A percentile compares a stretch with the other conserved stretches of the same genome.
Conservation (phyloP, 2,113 vertebrate species). For the Thalassoma bifasciatum region DNA sequence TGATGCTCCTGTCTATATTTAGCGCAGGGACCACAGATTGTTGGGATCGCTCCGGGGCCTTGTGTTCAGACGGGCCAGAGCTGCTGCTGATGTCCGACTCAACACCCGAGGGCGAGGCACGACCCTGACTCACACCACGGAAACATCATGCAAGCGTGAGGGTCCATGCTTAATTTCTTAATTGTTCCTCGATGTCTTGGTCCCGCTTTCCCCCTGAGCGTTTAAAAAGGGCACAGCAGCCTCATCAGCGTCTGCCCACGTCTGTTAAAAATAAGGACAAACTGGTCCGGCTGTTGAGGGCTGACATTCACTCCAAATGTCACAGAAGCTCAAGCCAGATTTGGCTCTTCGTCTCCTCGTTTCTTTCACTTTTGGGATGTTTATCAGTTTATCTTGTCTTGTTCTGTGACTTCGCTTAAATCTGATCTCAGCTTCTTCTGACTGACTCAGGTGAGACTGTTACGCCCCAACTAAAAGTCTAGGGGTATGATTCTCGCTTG, state of each 20-base stretch:
- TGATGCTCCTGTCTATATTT: conserved; percentile 73
- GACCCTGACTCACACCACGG: conserved; percentile 51
- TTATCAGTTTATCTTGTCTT: too few species aligned
- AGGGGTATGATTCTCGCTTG: too few species aligned
- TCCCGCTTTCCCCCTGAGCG: conserved; percentile 22
- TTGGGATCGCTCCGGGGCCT: conserved; percentile 64
- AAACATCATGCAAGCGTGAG: background rate
- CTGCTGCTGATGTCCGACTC: conserved; percentile 73
- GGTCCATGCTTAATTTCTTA: background rate
- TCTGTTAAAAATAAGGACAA: conserved; percentile 5
- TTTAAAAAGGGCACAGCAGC: conserved; percentile 55
- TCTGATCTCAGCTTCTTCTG: too few species aligned
- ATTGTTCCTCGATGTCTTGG: background rate
- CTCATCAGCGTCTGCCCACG: conserved; percentile 7
- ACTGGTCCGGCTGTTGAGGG: conserved; percentile 14
- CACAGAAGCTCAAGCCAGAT: conserved; percentile 61
- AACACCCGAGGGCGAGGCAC: conserved; percentile 45
- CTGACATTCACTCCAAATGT: conserved; percentile 77
- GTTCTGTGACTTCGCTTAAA: too few species aligned
- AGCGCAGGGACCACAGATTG: conserved; percentile 82
- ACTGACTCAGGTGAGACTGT: too few species aligned
- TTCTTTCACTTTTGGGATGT: conserved; percentile 26
- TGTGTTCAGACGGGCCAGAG: too few species aligned
- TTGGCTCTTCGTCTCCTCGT: conserved; percentile 30
- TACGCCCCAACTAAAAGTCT: too few species aligned